Base-by-base conservation (phyloP, 2,113 vertebrate species). In the Bubo scandiacus region DNA sequence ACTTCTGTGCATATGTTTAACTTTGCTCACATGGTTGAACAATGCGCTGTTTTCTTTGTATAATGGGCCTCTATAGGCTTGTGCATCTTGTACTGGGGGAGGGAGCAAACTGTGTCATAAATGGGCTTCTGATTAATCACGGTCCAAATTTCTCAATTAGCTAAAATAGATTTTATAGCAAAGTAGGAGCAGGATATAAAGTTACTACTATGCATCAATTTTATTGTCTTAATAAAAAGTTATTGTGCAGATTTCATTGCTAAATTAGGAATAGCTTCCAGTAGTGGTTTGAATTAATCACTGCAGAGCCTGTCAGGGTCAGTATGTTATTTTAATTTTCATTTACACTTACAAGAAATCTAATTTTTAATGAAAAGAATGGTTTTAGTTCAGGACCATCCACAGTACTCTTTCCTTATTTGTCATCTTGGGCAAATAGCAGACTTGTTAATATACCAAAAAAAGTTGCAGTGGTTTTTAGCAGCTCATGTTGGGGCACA, bases 41-140 rank as follows among this genome's bases (percentile, higher is more conserved):
- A 98, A 97, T 98, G 91, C 96, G 95, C 97, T 87, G 97, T 98
- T 97, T 97, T 97, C 97, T 95, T 92, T 70, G 93, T 95, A 98
- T 98, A 98, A 98, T 94, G 98, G 97, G 92, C 79, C 96, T 98
- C 97, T 98, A 92, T 98, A 74, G 97, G 93, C 82, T 52, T 72
- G 78, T 66, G 90, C 66, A 67, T 73, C 94, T 87, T 86, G 95
- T 81, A 63, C 93, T 78, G 83, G 85, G 85, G 94, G 81, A 94
- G 96, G 94, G 83, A 95, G 88, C 81, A 75, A 95, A 67, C 94
- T 59, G 94, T 95, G 84, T 96, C 96, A 5, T 94, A 92, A 97
- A 93, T 32, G 94, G 87, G 92, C 92, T 70, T 92, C 97, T 98
- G 97, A 98, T 98, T 94, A 95, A 98, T 98, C 83, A 52, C 94